Evolutionary conservation across 2,113 vertebrate genomes (phyloP), one percentile per base, ranked within the genome.

Genomic region (Pomatorhinus ruficollis): DNA sequence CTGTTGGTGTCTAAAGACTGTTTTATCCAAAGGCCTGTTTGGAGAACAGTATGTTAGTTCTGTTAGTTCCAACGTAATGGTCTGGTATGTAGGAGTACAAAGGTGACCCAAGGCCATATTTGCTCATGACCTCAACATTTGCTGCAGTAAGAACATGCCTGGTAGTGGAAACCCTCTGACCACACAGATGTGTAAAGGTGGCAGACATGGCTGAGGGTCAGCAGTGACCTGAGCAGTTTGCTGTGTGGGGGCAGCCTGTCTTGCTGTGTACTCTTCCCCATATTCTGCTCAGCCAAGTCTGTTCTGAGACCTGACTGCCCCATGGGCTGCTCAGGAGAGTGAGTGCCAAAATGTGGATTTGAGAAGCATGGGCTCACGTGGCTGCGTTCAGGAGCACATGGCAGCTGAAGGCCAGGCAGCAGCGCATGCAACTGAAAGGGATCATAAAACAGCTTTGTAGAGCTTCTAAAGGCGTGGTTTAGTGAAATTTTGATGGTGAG

Each of bases 361-460:
- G 11, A 22, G 71, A 37, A 42, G 27, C 52, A 11, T 0, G 1
- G 22, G 52, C 52, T 65, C 22, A 11, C 25, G 0, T 13, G 11
- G 16, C 3, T 0, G 1, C 1, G 2, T 39, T 77, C 19, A 10
- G 33, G 44, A 72, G 53, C 42, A 45, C 5, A 1, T 15, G 18
- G 75, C 31, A 69, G 39, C 70, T 78, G 42, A 28, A 35, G 33
- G 52, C 37, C 28, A 6, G 11, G 22, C 6, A 40, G 45, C 8
- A 3, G 50, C 56, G 50, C 27, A 2, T 45, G 56, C 60, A 52
- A 1, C 44, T 35, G 20, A 40, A 70, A 15, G 31, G 72, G 4
- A 16, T 44, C 17, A 1, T 63, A 10, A 63, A 87, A 23, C 10
- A 53, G 24, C 31, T 72, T n/a, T 22, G 19, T 1, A 37, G 53